phyloP scores from a whole-genome alignment of 2,888 invertebrate genomes.

The Schizotus pectinicornis region DNA sequence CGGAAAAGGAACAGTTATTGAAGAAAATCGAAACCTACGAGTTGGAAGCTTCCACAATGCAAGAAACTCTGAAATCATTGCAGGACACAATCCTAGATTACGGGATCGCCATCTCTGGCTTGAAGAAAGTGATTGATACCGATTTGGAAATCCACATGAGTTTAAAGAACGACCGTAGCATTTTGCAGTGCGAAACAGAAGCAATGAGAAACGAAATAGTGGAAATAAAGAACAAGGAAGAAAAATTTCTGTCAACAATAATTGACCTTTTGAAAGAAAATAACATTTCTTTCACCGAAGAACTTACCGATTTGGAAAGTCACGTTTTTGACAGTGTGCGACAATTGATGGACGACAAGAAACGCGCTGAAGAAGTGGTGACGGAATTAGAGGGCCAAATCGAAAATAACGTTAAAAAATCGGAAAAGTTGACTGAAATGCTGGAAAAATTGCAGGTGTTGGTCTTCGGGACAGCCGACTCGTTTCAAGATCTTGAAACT shows the following conservation, averaged over 20 bases:
- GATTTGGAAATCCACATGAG: slow-evolving; percentile 9
- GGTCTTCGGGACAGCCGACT: slow-evolving; percentile 7
- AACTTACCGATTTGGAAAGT: background rate
- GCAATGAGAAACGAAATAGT: slow-evolving; percentile 31
- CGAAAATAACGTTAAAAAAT: slow-evolving; percentile 2
- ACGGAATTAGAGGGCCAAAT: slow-evolving; percentile 6
- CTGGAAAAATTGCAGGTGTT: slow-evolving; percentile 17
- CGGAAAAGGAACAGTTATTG: background rate
- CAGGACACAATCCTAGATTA: slow-evolving; percentile 24
- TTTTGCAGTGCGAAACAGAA: slow-evolving; percentile 30
- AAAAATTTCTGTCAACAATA: slow-evolving; percentile 28
- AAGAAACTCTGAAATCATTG: slow-evolving; percentile 11
- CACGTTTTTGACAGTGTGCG: slow-evolving; percentile 2
- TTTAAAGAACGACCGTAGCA: background rate
- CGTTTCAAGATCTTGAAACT: slow-evolving; percentile 7
- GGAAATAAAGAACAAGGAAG: slow-evolving; percentile 28
- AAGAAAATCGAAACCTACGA: slow-evolving; percentile 22
- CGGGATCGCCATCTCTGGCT: slow-evolving; percentile 20
- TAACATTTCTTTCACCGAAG: background rate
- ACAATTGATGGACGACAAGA: slow-evolving; percentile 2
- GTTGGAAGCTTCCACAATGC: slow-evolving; percentile 3
- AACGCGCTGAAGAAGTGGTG: background rate
- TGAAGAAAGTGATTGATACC: slow-evolving; percentile 21
- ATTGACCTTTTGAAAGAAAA: slow-evolving; percentile 20
- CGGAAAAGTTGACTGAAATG: slow-evolving; percentile 1